phyloP scores from a whole-genome alignment of 2,888 invertebrate species.

The Drosophila pullipes region DNA sequence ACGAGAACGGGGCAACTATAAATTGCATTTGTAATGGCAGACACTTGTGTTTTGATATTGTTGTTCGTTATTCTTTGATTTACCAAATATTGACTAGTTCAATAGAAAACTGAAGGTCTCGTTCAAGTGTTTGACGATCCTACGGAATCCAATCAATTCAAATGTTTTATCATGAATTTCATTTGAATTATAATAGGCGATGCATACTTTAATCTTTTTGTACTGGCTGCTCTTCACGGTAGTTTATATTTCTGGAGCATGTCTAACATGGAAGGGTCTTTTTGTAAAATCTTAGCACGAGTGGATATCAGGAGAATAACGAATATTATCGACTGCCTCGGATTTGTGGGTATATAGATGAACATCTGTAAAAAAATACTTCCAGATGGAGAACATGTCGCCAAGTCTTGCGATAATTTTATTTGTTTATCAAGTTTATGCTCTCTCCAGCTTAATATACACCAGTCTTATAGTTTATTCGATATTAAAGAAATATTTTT shows the following conservation, averaged over 20 bases:
- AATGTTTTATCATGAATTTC: background rate
- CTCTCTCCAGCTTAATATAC: background rate
- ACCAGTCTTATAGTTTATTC: background rate
- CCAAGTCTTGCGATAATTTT: background rate
- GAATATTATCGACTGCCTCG: background rate
- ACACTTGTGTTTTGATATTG: constrained; percentile 14
- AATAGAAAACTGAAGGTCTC: background rate
- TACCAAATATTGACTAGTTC: background rate
- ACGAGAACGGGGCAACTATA: constrained; percentile 31
- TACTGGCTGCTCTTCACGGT: background rate
- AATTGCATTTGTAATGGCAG: constrained; percentile 37
- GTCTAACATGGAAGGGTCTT: background rate
- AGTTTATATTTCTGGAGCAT: background rate
- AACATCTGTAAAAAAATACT: background rate
- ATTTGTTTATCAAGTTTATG: background rate
- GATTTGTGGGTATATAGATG: background rate
- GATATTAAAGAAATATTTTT: background rate
- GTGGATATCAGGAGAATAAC: background rate
- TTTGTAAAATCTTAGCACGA: background rate
- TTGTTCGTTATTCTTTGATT: constrained; percentile 4
- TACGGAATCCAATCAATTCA: background rate
- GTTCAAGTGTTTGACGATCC: constrained; percentile 8
- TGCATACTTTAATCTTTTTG: background rate
- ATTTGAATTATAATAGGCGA: background rate
- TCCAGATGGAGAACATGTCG: background rate